Evolutionary conservation across 1,140 invertebrate genomes (phyloP).

Genomic region (Achatina immaculata): DNA sequence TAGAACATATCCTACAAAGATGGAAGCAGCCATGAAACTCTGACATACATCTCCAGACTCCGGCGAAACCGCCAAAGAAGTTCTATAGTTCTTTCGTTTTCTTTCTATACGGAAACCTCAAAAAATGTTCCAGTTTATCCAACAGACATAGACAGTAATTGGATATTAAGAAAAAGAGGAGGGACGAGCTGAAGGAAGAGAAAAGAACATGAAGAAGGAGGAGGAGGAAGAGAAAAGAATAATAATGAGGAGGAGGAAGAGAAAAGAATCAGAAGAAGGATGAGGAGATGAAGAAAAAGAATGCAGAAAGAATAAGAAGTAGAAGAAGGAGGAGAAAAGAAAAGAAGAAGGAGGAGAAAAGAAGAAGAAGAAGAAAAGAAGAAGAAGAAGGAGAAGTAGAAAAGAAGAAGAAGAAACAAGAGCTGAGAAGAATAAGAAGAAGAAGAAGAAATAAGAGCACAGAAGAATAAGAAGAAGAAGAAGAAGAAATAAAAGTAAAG

Average conservation of each 20-base stretch:
- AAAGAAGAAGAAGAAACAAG: neutral
- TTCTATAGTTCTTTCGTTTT: too few species aligned
- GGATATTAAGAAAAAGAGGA: neutral
- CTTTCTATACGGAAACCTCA: too few species aligned
- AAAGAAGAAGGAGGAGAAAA: neutral
- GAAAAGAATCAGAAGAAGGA: conserved; percentile 13
- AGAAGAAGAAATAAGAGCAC: neutral
- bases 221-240: neutral
- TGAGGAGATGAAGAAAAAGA: neutral
- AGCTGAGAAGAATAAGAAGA: neutral
- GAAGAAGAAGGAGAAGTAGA: neutral
- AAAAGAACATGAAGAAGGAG: neutral
- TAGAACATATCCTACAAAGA: too few species aligned
- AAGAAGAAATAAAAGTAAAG: neutral
- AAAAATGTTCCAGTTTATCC: too few species aligned
- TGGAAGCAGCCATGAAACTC: too few species aligned
- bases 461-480: neutral
- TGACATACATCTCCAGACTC: too few species aligned
- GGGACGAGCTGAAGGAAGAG: neutral
- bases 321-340: conserved; percentile 2
- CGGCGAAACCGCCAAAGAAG: too few species aligned
- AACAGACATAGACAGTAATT: too few species aligned
- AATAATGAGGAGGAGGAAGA: neutral
- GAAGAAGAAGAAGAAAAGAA: neutral
- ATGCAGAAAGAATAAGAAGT: conserved; percentile 15